These are phyloP conservation scores for Atta texana DNA, from an alignment of 1,140 invertebrate genomes.

Conservation along the genomic window DNA sequence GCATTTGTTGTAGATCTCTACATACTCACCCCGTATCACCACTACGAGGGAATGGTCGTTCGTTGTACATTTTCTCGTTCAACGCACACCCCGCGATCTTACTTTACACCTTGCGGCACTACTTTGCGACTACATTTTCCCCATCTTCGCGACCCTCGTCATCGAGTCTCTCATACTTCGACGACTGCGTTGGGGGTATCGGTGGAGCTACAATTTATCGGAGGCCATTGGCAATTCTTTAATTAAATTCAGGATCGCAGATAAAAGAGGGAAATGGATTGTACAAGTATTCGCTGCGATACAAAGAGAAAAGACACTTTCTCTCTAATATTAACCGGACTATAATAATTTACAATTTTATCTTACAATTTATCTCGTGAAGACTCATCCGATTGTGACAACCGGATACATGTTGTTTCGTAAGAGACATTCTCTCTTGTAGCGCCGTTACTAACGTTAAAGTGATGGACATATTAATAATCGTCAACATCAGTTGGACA, in stretches of 20 bases:
- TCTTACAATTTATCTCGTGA: background rate
- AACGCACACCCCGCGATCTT: constrained; percentile 58
- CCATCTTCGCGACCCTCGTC: constrained; percentile 47
- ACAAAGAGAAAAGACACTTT: constrained; percentile 26
- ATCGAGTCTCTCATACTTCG: constrained; percentile 41
- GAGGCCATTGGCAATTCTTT: constrained; percentile 46
- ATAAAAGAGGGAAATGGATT: constrained; percentile 55
- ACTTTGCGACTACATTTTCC: constrained; percentile 57
- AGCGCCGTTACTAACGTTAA: constrained; percentile 10
- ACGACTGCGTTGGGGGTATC: constrained; percentile 10
- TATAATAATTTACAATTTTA: background rate
- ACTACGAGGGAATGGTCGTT: constrained; percentile 68
- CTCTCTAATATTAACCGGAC: background rate
- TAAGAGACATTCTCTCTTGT: background rate
- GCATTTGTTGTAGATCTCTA: constrained; percentile 46
- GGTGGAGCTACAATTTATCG: constrained; percentile 64
- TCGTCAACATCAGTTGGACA: constrained; percentile 45
- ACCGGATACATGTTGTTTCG: constrained; percentile 5
- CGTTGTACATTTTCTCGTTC: constrained; percentile 75
- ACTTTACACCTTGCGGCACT: constrained; percentile 33
- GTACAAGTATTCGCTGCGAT: constrained; percentile 30
- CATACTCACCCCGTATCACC: constrained; percentile 58
- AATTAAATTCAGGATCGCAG: constrained; percentile 65
- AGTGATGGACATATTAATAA: constrained; percentile 47
- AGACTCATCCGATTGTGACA: constrained; percentile 7